Evolutionary conservation across 2,113 vertebrate species (phyloP).

Genomic region (Orycteropus afer): DNA sequence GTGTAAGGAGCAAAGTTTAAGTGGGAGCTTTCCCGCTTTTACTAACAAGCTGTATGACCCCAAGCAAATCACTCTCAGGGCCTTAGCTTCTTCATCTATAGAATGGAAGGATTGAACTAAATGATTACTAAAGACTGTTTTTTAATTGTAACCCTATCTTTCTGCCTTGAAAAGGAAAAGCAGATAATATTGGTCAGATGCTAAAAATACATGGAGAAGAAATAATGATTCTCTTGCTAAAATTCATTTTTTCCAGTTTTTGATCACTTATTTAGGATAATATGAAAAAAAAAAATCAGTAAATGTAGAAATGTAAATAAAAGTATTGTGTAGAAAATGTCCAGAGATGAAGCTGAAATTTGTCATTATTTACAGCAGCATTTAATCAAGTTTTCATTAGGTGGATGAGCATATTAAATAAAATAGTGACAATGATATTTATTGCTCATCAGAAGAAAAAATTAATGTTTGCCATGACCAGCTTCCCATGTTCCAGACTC

Average conservation of each 20-base stretch:
- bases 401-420: background rate
- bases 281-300: background rate
- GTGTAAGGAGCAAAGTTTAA: background rate
- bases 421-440: background rate
- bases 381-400: background rate
- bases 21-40: background rate
- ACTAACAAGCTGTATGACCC: background rate
- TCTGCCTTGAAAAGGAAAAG: background rate
- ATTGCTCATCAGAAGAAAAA: background rate
- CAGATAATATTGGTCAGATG: background rate
- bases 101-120: background rate
- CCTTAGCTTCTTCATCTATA: background rate
- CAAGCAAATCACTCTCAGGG: background rate
- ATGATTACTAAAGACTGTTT: background rate
- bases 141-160: background rate
- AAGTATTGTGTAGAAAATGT: background rate
- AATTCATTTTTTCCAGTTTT: background rate
- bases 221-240: background rate
- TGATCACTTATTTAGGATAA: background rate
- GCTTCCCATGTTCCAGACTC: background rate
- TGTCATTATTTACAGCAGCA: background rate
- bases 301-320: conserved; percentile 11
- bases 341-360: background rate
- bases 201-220: background rate
- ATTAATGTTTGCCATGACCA: background rate